Evolutionary conservation across 2,888 invertebrate species (phyloP).

Genomic region (Ypsolopha sequella): DNA sequence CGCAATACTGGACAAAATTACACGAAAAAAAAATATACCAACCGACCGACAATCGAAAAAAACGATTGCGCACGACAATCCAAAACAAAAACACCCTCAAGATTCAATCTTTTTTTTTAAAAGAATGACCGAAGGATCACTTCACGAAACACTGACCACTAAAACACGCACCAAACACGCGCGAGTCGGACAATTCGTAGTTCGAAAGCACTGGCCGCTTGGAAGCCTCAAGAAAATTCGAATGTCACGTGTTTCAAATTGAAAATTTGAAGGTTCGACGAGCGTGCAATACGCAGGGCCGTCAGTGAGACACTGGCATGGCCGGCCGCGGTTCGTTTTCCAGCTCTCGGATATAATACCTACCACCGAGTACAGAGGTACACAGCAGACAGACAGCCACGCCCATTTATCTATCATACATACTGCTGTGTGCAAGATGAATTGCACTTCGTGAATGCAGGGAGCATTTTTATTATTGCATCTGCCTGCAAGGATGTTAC

Average conservation of each 20-base stretch:
- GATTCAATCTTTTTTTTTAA: conserved; percentile 18
- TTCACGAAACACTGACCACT: conserved; percentile 10
- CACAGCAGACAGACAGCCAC: not conserved
- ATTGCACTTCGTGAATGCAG: not conserved
- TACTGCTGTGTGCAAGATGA: not conserved
- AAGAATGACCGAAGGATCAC: conserved; percentile 29
- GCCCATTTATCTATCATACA: not conserved
- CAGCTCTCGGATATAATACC: not conserved
- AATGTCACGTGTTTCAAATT: not conserved
- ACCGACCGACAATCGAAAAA: not conserved
- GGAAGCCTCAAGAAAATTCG: not conserved
- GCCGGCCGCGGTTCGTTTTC: not conserved
- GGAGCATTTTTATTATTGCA: no score
- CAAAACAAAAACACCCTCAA: conserved; percentile 19
- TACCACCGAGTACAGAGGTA: not conserved
- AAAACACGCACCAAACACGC: not conserved
- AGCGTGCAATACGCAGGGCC: not conserved
- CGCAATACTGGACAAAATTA: not conserved
- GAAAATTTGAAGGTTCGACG: not conserved
- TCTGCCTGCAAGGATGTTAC: no score
- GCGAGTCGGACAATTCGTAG: not conserved
- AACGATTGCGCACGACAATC: conserved; percentile 9
- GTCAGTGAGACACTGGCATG: not conserved
- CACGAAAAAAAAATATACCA: conserved; percentile 12
- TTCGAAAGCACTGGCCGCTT: no score